Percentiles rank a stretch among this genome's conserved stretches.
Conservation (phyloP, 2,888 invertebrate genomes). For the Sipunculus nudus region DNA sequence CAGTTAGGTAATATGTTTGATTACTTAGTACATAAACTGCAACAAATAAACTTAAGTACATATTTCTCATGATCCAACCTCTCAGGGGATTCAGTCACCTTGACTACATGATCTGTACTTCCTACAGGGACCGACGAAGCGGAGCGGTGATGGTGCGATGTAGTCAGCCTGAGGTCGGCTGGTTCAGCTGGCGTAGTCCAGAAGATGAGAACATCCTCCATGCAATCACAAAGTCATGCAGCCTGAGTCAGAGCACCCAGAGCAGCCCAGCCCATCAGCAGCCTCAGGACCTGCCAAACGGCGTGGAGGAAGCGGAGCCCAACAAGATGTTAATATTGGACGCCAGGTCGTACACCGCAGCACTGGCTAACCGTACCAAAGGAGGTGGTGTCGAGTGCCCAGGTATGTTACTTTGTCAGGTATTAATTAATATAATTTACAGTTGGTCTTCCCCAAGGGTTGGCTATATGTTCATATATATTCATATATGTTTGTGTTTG, state of each 20-base stretch:
- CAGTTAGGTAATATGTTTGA: too few species aligned
- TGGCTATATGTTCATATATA: background rate
- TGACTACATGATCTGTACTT: background rate
- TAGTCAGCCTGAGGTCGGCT: constrained; percentile 95
- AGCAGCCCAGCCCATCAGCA: too few species aligned
- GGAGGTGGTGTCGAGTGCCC: constrained; percentile 97
- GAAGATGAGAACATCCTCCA: constrained; percentile 90
- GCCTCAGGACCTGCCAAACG: background rate
- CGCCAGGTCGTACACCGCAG: constrained; percentile 94
- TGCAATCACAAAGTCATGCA: too few species aligned
- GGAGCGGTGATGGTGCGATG: constrained; percentile 94
- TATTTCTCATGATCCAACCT: too few species aligned
- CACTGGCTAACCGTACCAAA: constrained; percentile 94
- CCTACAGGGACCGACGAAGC: constrained; percentile 78
- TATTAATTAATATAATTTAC: too few species aligned
- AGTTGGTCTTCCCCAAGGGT: background rate
- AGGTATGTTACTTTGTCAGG: constrained; percentile 23
- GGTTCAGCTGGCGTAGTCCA: constrained; percentile 89
- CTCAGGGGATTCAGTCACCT: too few species aligned
- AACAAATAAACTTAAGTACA: too few species aligned
- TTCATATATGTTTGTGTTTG: background rate
- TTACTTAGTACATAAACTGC: too few species aligned
- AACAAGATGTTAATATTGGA: constrained; percentile 90
- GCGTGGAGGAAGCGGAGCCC: constrained; percentile 21
- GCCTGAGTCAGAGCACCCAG: too few species aligned